Conservation (phyloP, 30 jellyfish, hydroid and myxozoan species). For the Turritopsis dohrnii region DNA sequence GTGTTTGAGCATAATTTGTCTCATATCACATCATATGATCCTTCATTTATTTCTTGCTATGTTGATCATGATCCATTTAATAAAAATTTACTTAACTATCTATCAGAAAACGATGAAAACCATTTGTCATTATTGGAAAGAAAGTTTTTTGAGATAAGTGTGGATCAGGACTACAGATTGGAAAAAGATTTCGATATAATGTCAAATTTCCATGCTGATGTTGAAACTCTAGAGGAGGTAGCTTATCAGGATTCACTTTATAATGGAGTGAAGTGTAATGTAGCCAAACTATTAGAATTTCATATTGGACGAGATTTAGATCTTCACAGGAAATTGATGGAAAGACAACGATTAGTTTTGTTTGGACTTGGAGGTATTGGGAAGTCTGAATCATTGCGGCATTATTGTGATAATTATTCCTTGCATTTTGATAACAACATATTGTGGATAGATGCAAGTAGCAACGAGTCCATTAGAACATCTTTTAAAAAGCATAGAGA, state of each 20-base stretch:
- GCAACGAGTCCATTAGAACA: constrained; percentile 11
- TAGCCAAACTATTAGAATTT: not conserved
- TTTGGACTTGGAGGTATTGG: constrained; percentile 65
- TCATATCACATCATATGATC: not conserved
- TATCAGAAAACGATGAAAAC: not conserved
- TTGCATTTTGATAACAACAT: constrained; percentile 36
- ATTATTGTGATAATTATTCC: constrained; percentile 22
- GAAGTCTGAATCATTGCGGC: constrained; percentile 39
- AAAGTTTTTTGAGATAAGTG: not conserved
- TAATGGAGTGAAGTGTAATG: not conserved
- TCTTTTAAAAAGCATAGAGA: constrained; percentile 33
- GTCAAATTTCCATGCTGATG: not conserved
- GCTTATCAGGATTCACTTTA: not conserved
- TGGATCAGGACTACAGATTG: not conserved
- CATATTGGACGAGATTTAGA: not conserved
- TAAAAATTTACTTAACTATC: not conserved
- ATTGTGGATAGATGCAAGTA: constrained; percentile 46
- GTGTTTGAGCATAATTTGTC: not conserved
- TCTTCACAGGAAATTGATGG: not conserved
- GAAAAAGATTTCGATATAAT: not conserved
- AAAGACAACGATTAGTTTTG: constrained; percentile 10
- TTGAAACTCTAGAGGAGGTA: not conserved
- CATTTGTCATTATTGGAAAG: not conserved
- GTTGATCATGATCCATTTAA: not conserved
- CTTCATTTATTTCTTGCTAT: not conserved